Evolutionary conservation across 2,888 invertebrate species (phyloP), one percentile per base, ranked within the genome.

Genomic region (Lamellibrachia satsuma): DNA sequence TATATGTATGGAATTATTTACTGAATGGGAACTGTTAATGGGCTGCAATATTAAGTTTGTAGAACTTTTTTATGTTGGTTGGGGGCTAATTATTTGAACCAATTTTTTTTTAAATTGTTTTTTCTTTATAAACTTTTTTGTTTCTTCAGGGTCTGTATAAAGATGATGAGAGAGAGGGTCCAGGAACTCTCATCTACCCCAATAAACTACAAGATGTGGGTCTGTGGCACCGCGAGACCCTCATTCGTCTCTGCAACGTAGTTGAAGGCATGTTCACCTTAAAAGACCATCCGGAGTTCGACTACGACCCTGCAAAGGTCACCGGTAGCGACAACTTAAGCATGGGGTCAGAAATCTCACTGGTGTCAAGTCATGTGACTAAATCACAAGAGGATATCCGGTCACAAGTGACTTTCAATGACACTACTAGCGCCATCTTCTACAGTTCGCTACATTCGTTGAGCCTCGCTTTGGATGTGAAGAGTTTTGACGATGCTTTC

Each of bases 131-230:
- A 11, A 90, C 39, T 1, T 90, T 92, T 75, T 7, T 90, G 15
- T 52, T 57, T 15, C 3, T 93, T 52, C 91, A 96, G 96, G 96
- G 96, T 91, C 93, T 96, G 57, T 96, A 96, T 94, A 95, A 95
- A 92, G 95, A 95, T 22, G 96, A 96, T 93, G 96, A 96, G 92
- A 93, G 96, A 92, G 94, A 95, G 91, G 96, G 96, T 1, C 96
- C 96, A 11, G 96, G 96, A 1, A 95, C 96, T 27, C 92, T 96
- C 90, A 95, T 95, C 0, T 96, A 96, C 94, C 93, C 94, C n/a
- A 95, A 96, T 93, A 52, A 91, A 7, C 94, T 93, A 7, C 96
- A 96, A 92, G 96, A 96, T 94, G 96, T 96, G 0, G 96, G 96
- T 1, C 94, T 96, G 55, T 96, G 96, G 96, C 95, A 94, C 75